Evolutionary conservation across 1,140 invertebrate species (phyloP).

Genomic region (Papilio glaucus): DNA sequence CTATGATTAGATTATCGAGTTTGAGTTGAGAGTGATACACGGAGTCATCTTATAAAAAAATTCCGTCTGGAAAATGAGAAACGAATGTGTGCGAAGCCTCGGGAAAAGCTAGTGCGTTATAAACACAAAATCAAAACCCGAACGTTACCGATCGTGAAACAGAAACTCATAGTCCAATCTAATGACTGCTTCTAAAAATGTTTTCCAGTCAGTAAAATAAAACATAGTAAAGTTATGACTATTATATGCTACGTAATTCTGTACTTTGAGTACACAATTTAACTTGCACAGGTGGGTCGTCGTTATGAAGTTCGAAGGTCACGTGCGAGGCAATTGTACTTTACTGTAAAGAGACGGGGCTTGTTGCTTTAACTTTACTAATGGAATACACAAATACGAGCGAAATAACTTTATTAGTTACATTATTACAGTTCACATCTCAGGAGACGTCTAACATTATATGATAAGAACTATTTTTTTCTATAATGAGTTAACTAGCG

Average conservation of each 20-base stretch:
- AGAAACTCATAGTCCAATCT: neutral
- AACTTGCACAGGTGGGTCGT: neutral
- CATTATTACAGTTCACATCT: neutral
- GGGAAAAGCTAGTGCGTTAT: no score
- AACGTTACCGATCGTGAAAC: no score
- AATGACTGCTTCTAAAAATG: neutral
- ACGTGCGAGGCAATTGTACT: constrained; percentile 7
- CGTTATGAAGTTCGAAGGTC: constrained; percentile 6
- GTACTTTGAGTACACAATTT: neutral
- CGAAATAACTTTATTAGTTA: constrained; percentile 3
- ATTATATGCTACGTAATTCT: neutral
- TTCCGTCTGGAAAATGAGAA: no score
- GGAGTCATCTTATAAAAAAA: no score
- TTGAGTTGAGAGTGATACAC: no score
- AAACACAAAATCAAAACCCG: no score
- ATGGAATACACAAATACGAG: constrained; percentile 16
- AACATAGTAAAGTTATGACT: neutral
- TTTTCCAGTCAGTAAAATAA: neutral
- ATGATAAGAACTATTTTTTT: neutral
- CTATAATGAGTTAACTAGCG: no score
- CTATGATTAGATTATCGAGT: no score
- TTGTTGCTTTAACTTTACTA: neutral
- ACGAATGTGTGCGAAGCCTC: no score
- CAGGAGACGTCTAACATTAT: neutral
- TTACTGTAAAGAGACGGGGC: constrained; percentile 6